Base-by-base conservation (phyloP, 37 sponge, comb jelly and placozoan genomes). In the Bolinopsis microptera region DNA sequence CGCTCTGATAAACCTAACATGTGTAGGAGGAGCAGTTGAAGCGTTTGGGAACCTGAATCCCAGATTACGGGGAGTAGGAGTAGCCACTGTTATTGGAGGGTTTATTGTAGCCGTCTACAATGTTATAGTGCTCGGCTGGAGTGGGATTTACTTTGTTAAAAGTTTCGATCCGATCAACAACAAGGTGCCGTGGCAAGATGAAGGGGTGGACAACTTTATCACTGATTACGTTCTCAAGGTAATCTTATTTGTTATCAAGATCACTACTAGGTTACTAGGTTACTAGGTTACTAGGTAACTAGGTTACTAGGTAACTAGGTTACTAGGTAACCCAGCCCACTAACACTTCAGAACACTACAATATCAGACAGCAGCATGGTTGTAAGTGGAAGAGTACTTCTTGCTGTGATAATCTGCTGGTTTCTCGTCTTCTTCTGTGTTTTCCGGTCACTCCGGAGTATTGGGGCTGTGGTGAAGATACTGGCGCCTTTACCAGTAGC, bases 391-490 rank as follows among this genome's bases (percentile, higher is more conserved):
- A 8, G 75, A 24, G 75, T 72, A 21, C 75, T 72, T 24, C 25
- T 72, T 3, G 27, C 75, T 24, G 75, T 28, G 2, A 3, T 72
- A 5, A 24, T 28, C 5, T 72, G 13, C 25, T 72, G 75, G 75
- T 30, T 72, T 24, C 27, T 72, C 31, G 18, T 72, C 5, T 72
- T 72, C 18, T 72, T 72, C 25, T 72, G 75, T 28, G 75, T 72
- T 21, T 72, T 21, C 18, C 75, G 75, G 31, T 72, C 75, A 28
- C 75, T 72, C 5, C 13, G 75, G 31, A 72, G 75, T 72, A 28
- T 72, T n/a, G 75, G 75, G 5, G 75, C 75, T 72, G 75, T 72
- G 27, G 75, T 72, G 13, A 72, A 72, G 31, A 24, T 72, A 28
- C 5, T 28, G 25, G 27, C 31, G 3, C 75, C 75, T 24, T 24